phyloP scores from a whole-genome alignment of 2,888 invertebrate genomes.

The Sarcophaga variegata region DNA sequence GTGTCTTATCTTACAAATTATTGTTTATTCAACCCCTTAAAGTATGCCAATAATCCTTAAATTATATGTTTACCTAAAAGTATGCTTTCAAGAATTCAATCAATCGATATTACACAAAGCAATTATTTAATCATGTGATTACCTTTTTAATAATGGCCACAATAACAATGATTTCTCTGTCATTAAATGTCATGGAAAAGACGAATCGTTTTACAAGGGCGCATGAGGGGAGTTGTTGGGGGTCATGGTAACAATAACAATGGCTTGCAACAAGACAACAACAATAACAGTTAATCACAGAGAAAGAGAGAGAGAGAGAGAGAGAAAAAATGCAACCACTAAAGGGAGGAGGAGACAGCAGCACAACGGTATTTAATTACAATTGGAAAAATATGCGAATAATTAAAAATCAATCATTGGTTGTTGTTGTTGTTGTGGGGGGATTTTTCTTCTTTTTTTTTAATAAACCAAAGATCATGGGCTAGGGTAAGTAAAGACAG shows the following conservation, averaged over 20 bases:
- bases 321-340: conserved; percentile 15
- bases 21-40: not conserved
- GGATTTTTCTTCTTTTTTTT: not conserved
- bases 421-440: conserved; percentile 40
- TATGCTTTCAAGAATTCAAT: conserved; percentile 11
- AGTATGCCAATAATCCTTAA: conserved; percentile 23
- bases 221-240: not conserved
- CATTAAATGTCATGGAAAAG: conserved; percentile 28
- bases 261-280: conserved; percentile 11
- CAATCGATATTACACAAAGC: conserved; percentile 22
- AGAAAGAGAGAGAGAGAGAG: not conserved
- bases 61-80: conserved; percentile 19
- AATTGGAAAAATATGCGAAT: conserved; percentile 68
- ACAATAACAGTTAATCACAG: not conserved
- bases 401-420: conserved; percentile 72
- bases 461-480: conserved; percentile 19
- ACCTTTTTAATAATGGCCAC: conserved; percentile 67
- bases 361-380: conserved; percentile 65
- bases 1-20: too few species aligned
- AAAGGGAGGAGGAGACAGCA: not conserved
- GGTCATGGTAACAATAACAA: conserved; percentile 2
- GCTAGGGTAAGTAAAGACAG: not conserved
- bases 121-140: conserved; percentile 68
- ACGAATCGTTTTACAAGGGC: not conserved
- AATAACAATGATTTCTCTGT: conserved; percentile 27